These are phyloP conservation scores for Trachelus stipa DNA, from an alignment of 2,888 invertebrate species.

Conservation along the genomic window DNA sequence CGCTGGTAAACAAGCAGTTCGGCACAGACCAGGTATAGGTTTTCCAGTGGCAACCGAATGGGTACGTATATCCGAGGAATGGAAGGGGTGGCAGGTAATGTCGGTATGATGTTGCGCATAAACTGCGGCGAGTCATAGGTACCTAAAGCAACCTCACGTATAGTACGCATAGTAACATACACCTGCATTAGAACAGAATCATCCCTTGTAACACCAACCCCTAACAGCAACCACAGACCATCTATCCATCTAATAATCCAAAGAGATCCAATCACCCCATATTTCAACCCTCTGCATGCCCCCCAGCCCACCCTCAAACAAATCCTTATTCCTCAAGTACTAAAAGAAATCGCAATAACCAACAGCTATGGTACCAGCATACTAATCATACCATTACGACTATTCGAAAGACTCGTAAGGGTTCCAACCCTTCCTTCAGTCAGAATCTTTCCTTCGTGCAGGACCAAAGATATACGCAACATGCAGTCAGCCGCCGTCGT, in stretches of 20 bases:
- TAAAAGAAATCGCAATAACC: neutral
- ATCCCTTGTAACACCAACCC: neutral
- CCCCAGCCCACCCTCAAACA: neutral
- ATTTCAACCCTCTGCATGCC: neutral
- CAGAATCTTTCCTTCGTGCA: neutral
- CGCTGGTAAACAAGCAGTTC: slow-evolving; percentile 46
- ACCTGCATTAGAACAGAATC: neutral
- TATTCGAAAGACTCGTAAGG: neutral
- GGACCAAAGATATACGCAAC: neutral
- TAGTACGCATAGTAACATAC: neutral
- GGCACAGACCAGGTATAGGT: slow-evolving; percentile 38
- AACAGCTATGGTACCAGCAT: neutral
- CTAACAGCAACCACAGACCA: neutral
- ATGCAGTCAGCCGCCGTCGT: neutral
- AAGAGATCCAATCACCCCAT: neutral
- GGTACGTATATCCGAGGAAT: slow-evolving; percentile 21
- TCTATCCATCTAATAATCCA: neutral
- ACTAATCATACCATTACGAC: neutral
- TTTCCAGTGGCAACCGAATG: slow-evolving; percentile 36
- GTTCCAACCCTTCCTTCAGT: neutral
- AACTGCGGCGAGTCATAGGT: slow-evolving; percentile 54
- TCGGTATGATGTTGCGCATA: slow-evolving; percentile 63
- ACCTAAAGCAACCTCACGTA: neutral
- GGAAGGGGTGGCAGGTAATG: slow-evolving; percentile 55
- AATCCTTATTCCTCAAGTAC: neutral